phyloP scores from a whole-genome alignment of 2,797 vertebrate species.

The Oryzias dopingdopingensis region DNA sequence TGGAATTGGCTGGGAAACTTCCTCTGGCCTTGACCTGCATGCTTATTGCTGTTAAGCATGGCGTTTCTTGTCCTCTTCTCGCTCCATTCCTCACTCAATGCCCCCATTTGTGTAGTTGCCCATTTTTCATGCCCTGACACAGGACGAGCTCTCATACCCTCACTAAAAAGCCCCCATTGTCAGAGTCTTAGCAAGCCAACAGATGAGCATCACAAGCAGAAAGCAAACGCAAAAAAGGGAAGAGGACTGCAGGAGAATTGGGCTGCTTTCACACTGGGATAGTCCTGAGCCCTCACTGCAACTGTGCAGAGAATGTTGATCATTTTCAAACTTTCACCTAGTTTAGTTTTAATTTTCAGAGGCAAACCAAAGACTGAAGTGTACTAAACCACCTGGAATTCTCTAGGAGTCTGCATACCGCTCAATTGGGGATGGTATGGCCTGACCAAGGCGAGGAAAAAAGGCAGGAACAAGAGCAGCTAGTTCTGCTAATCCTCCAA shows the following conservation, averaged over 20 bases:
- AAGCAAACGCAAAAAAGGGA: constrained; percentile 5
- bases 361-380: too few relatives aligned
- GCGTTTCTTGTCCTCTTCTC: constrained; percentile 26
- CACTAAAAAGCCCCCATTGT: constrained; percentile 78
- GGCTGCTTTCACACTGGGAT: too few relatives aligned
- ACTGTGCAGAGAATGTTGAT: too few relatives aligned
- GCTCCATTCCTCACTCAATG: constrained; percentile 60
- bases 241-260: constrained; percentile 4
- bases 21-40: constrained; percentile 36
- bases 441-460: too few relatives aligned
- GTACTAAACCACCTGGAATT: too few relatives aligned
- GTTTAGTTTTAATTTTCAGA: too few relatives aligned
- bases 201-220: constrained; percentile 60
- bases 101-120: constrained; percentile 74
- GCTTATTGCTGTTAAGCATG: constrained; percentile 64
- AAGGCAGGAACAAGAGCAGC: too few relatives aligned
- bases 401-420: too few relatives aligned
- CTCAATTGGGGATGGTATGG: too few relatives aligned
- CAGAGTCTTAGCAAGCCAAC: constrained; percentile 51
- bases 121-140: constrained; percentile 72
- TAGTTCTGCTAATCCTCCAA: too few relatives aligned
- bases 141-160: constrained; percentile 56
- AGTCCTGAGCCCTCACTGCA: too few relatives aligned
- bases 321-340: too few relatives aligned
- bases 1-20: constrained; percentile 28